Evolutionary conservation across 2,113 vertebrate genomes (phyloP), one percentile per base, ranked within the genome.

Genomic region (Pyrgilauda ruficollis): DNA sequence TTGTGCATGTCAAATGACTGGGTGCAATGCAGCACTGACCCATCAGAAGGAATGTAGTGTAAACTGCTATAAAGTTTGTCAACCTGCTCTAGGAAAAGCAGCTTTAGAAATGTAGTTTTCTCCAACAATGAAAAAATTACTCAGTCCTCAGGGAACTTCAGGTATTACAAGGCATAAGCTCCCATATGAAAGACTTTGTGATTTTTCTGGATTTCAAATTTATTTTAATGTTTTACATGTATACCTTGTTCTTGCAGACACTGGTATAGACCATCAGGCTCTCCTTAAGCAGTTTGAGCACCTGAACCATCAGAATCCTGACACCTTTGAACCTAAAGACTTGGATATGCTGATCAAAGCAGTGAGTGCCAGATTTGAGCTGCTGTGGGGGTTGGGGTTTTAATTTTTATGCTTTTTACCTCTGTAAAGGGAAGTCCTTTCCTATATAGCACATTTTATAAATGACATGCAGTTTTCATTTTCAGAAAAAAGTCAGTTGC

Each of bases 211-310:
- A 43, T 90, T 89, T 81, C n/a, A 37, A 55, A 68, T 20, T 89
- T 61, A 26, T 12, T 74, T 47, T 81, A 10, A 46, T 78, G 33
- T 83, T 94, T 93, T 50, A 31, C 27, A 4, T 31, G 23, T 91
- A 27, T 53, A 39, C 26, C 23, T 82, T 97, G 30, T 93, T 94
- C 41, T 97, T 97, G 61, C 96, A 98, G 98, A 98, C 91, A 94
- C 95, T 81, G 98, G 98, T 66, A 97, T 99, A 94, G 99, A 99
- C 92, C 99, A 99, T 96, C 99, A 99, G 79, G 98, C 98, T 93
- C 98, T 99, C 79, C 97, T 99, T 55, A 99, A 99, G 96, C 99
- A 99, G 96, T 99, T 99, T 96, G 99, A 99, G 88, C 99, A 99
- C 89, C 96, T 99, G 90, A 99, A 99, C 96, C 99, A 99, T 95